Evolutionary conservation across 1,140 invertebrate species (phyloP), one percentile per base, ranked within the genome.

Genomic region (Aphidius gifuensis): DNA sequence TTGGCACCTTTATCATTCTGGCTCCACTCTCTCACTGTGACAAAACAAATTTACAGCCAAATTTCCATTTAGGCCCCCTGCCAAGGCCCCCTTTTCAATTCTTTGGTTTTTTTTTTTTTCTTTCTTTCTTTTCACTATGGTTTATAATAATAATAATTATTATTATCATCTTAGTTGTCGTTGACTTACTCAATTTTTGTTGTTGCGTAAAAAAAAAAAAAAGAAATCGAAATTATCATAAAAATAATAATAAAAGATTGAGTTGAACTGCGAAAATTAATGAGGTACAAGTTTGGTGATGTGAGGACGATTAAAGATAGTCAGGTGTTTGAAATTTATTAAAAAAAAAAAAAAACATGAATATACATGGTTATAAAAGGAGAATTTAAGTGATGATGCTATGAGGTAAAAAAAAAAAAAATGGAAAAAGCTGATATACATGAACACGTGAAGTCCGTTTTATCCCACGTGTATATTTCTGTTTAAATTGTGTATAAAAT

Each of bases 21-120:
- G 44, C 32, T 45, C 62, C 66, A 64, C 69, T 68, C 60, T 68
- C 62, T 60, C 53, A 60, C 65, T 70, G 69, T 72, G 69, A 75
- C 74, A 72, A 71, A 72, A 74, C 70, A 73, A 72, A 73, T 75
- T 75, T 74, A 72, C 68, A 67, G 66, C 68, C 70, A 67, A 71
- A 69, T 71, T 70, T 70, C 70, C 56, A 63, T 51, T 62, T 53
- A 61, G 68, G 44, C 66, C 70, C 69, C 74, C 72, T 72, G 70
- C 65, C 60, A 62, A 61, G 61, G 55, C 46, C 39, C 47, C 46
- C 61, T 66, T 69, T 54, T 64, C 38, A 56, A 38, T 60, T 42
- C 38, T 58, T 38, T 58, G 42, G 21, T 54, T 55, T 9, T 51
- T 46, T 43, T 46, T 54, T 23, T 56, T 60, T 49, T 57, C 51